Evolutionary conservation across 2,888 invertebrate species (phyloP), one percentile per base, ranked within the genome.

Genomic region (Sicus ferrugineus): DNA sequence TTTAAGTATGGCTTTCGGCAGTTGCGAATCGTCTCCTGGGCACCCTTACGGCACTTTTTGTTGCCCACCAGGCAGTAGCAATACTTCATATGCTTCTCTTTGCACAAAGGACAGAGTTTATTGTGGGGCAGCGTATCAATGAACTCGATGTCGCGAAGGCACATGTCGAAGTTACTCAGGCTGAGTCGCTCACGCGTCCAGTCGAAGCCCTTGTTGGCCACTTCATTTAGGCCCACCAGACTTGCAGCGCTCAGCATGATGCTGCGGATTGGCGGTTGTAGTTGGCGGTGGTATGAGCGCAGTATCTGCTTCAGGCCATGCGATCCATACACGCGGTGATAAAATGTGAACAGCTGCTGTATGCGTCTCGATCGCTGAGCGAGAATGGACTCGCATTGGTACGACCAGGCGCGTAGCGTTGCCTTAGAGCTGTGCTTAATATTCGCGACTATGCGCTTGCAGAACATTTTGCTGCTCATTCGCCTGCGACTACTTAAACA

Each of bases 281-380:
- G 73, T 50, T 84, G 82, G 0, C 78, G 79, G 52, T 80, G 81
- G 73, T 83, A 83, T 23, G 77, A 73, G 14, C 81, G 85, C 34
- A 89, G 78, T 23, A 90, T 86, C 70, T 89, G 87, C 70, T 82
- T 87, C 1, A 90, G 80, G 2, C 89, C 89, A 21, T 86, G 84
- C 67, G 90, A 89, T 67, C 90, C 90, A 88, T 90, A 91, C 72
- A 90, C 86, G 72, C 86, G 87, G 11, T 88, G 87, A 77, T 91
- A 91, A 65, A 90, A 84, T 67, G 87, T 87, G 75, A 90, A 86
- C 80, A 91, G 87, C 78, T 91, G 90, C 73, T 90, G 88, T n/a
- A 88, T 87, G 59, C 90, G 86, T 67, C 90, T 85, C 0, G 90
- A 83, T 42, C 89, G 86, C 76, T 90, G 90, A 1, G 90, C 91